phyloP scores from a whole-genome alignment of 2,888 invertebrate genomes.

The Icerya purchasi region DNA sequence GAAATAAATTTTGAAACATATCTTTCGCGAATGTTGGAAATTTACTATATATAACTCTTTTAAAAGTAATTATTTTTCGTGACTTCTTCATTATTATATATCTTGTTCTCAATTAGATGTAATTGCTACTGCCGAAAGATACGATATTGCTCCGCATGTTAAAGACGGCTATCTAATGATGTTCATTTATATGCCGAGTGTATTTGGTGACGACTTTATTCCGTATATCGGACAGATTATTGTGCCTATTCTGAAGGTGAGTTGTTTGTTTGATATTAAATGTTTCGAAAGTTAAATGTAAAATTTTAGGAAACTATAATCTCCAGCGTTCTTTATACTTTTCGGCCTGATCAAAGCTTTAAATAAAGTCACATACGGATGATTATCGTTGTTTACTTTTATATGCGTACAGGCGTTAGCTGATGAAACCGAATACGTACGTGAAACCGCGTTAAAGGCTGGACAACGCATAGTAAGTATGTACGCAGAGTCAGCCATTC shows the following conservation, averaged over 20 bases:
- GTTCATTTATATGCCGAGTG: slow-evolving; percentile 98
- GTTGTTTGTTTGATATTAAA: too few species aligned
- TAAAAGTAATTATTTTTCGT: not conserved
- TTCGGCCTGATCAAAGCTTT: not conserved
- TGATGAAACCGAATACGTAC: slow-evolving; percentile 95
- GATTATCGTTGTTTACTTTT: slow-evolving; percentile 5
- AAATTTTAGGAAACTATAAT: not conserved
- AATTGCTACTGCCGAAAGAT: slow-evolving; percentile 76
- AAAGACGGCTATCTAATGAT: slow-evolving; percentile 99
- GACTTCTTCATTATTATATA: too few species aligned
- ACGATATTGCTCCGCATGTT: slow-evolving; percentile 86
- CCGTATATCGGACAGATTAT: slow-evolving; percentile 92
- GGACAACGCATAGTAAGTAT: slow-evolving; percentile 86
- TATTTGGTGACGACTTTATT: slow-evolving; percentile 85
- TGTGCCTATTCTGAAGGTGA: slow-evolving; percentile 67
- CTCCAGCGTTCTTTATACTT: not conserved
- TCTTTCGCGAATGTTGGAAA: too few species aligned
- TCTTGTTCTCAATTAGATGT: slow-evolving; percentile 38
- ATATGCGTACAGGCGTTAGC: slow-evolving; percentile 51
- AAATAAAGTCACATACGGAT: slow-evolving; percentile 6
- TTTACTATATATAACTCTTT: too few species aligned
- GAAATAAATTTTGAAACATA: too few species aligned
- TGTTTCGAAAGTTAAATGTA: too few species aligned
- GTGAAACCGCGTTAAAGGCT: slow-evolving; percentile 89
- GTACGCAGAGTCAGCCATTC: slow-evolving; percentile 88